Evolutionary conservation across 2,888 invertebrate genomes (phyloP).

Genomic region (Drepanosiphum platanoidis): DNA sequence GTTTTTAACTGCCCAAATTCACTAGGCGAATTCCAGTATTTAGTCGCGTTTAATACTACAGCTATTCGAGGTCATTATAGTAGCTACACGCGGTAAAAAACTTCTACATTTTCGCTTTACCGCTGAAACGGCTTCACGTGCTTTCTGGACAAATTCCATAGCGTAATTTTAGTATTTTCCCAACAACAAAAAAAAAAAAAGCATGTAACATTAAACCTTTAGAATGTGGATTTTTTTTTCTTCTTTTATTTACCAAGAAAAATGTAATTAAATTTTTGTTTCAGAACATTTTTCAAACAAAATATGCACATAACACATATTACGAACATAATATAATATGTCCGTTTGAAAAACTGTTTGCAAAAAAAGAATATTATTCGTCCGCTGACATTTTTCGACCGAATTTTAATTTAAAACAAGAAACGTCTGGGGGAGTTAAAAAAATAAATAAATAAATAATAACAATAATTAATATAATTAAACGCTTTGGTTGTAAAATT

Average conservation of each 20-base stretch:
- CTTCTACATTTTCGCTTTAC: slow-evolving; percentile 7
- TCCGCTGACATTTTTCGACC: background rate
- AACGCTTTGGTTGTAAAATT: background rate
- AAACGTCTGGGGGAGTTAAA: background rate
- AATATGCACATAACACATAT: background rate
- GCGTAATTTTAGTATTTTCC: background rate
- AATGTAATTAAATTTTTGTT: background rate
- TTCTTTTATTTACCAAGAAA: background rate
- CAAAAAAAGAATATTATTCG: background rate
- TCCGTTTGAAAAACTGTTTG: too few species aligned
- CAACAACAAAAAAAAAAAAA: background rate
- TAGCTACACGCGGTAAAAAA: slow-evolving; percentile 8
- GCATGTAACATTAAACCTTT: background rate
- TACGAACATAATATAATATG: background rate
- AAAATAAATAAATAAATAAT: background rate
- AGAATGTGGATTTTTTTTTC: background rate
- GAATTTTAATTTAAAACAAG: background rate
- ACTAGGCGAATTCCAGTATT: background rate
- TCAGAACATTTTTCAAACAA: background rate
- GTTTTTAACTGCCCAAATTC: background rate
- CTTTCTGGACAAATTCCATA: background rate
- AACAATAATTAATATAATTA: too few species aligned
- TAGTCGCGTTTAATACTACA: background rate
- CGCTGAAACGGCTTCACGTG: background rate
- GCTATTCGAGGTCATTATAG: slow-evolving; percentile 8